phyloP scores from a whole-genome alignment of 2,113 vertebrate species.

The Eretmochelys imbricata region DNA sequence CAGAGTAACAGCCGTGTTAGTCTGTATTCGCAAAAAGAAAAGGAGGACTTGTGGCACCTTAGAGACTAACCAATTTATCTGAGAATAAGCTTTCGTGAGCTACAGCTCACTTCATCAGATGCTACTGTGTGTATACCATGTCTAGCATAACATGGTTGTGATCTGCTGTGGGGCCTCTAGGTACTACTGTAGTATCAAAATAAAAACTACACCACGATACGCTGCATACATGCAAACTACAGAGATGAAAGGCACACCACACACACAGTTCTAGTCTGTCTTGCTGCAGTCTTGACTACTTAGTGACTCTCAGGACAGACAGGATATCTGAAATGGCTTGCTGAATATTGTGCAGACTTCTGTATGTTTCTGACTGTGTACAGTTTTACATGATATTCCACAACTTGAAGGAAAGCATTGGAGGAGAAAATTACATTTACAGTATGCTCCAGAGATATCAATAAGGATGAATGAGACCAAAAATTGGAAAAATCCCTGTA shows the following conservation, averaged over 20 bases:
- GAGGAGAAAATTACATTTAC: background rate
- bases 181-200: background rate
- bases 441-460: background rate
- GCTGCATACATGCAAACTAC: fast-evolving
- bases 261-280: background rate
- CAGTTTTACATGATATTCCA: fast-evolving
- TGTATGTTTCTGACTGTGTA: background rate
- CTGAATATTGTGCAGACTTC: background rate
- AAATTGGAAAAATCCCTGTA: background rate
- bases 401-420: background rate
- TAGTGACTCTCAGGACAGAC: fast-evolving
- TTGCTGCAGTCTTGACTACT: background rate
- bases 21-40: too few relatives aligned
- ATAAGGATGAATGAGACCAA: background rate
- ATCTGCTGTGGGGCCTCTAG: background rate
- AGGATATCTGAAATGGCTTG: fast-evolving
- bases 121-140: background rate
- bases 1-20: too few relatives aligned
- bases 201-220: background rate
- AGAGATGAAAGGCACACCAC: fast-evolving
- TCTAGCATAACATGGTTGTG: background rate
- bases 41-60: too few relatives aligned
- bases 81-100: too few relatives aligned
- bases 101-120: background rate
- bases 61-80: too few relatives aligned